These are phyloP conservation scores for Shinisaurus crocodilurus DNA, from an alignment of 2,113 vertebrate species.

Conservation along the genomic window DNA sequence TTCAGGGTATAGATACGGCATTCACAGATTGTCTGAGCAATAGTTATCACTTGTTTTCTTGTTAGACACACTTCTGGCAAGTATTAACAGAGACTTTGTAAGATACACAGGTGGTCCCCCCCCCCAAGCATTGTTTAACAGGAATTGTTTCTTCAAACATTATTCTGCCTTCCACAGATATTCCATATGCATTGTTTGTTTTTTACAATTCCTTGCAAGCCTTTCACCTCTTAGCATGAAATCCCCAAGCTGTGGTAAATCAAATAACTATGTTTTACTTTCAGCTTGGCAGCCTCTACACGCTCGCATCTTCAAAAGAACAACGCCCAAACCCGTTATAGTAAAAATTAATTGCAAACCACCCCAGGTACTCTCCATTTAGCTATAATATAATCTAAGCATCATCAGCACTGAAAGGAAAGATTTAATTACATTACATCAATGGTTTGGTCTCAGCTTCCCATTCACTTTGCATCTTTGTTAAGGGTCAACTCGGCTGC, in stretches of 20 bases:
- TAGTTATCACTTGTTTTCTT: not conserved
- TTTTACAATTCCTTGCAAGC: slow-evolving; percentile 42
- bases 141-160: not conserved
- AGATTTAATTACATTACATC: slow-evolving; percentile 25
- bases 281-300: slow-evolving; percentile 26
- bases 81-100: not conserved
- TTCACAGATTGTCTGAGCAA: not conserved
- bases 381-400: slow-evolving; percentile 14
- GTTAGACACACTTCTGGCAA: not conserved
- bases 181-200: slow-evolving; percentile 45
- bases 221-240: slow-evolving; percentile 40
- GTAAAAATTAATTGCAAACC: slow-evolving; percentile 16
- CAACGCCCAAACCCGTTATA: slow-evolving; percentile 29
- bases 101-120: not conserved
- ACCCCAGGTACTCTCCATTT: slow-evolving; percentile 19
- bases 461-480: slow-evolving; percentile 8
- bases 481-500: slow-evolving; percentile 20
- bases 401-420: slow-evolving; percentile 29
- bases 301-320: slow-evolving; percentile 36
- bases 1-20: not conserved
- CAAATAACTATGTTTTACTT: slow-evolving; percentile 41
- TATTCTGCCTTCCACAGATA: slow-evolving; percentile 15
- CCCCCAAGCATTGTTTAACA: not conserved
- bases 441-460: not conserved
- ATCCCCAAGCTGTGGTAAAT: slow-evolving; percentile 16